Base-by-base conservation (phyloP, 2,797 vertebrate species). In the Capromys pilorides region DNA sequence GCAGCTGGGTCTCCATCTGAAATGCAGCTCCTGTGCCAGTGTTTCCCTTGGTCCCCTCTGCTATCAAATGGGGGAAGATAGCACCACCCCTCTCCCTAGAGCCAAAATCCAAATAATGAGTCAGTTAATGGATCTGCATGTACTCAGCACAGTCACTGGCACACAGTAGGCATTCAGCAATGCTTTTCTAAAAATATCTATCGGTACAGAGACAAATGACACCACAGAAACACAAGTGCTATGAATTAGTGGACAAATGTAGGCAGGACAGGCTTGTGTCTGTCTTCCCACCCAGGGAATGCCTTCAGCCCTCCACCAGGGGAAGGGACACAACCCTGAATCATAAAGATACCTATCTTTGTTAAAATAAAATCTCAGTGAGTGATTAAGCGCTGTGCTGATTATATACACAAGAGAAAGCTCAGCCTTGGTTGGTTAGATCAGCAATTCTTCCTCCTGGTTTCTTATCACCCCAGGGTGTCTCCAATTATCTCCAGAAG, bases 401-500 rank as follows among this genome's bases (percentile, higher is more conserved):
- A 97, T 95, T 96, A 94, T 69, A 62, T 8, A 13, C 84, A 86
- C 67, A 41, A 39, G 94, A 93, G 73, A 45, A 93, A 88, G 73
- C 79, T 90, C 62, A 54, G 87, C 59, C 51, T 71, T 49, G 24
- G 84, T 54, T 62, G 88, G 95, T 91, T 85, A 94, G 90, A 95
- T 97, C 96, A 96, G 96, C 97, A 93, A 12, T 96, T 95, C 90
- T 84, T 95, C 59, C 64, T 97, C 91, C 85, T 33, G 54, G 91
- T 88, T 94, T 88, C 88, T 62, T 54, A 77, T 96, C 97, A 96
- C 96, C 95, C 96, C 93, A 83, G 97, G 96, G 90, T 92, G 95
- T 95, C 97, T 97, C 94, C 97, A 96, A 92, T 97, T 96, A 97
- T 96, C 95, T 97, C 96, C 88, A 95, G 93, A 96, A 97, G 96